Evolutionary conservation across 2,888 invertebrate genomes (phyloP).

Genomic region (Ichneumoninae sp.): DNA sequence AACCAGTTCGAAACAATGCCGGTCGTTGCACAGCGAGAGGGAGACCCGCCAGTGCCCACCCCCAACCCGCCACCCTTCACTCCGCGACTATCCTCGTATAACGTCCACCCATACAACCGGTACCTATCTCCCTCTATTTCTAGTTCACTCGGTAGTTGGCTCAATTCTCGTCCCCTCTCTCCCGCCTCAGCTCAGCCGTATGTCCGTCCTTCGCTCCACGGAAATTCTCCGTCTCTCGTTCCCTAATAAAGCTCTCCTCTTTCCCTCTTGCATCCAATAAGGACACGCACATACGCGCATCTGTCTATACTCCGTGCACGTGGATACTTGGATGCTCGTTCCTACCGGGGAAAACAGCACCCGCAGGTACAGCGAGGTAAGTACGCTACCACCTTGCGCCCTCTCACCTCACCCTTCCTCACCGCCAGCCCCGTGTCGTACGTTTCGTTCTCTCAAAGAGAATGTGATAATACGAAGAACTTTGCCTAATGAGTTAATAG

Average conservation of each 20-base stretch:
- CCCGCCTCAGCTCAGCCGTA: conserved; percentile 29
- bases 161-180: conserved; percentile 39
- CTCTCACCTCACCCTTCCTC: conserved; percentile 3
- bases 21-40: conserved; percentile 74
- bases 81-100: conserved; percentile 70
- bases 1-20: conserved; percentile 82
- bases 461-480: conserved; percentile 78
- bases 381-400: conserved; percentile 21
- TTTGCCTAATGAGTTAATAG: conserved; percentile 82
- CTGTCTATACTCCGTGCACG: conserved; percentile 8
- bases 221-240: conserved; percentile 43
- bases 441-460: conserved; percentile 78
- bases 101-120: conserved; percentile 59
- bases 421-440: conserved; percentile 16
- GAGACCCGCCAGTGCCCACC: conserved; percentile 55
- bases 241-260: conserved; percentile 61
- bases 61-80: conserved; percentile 65
- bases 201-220: conserved; percentile 21
- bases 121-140: conserved; percentile 39
- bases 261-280: conserved; percentile 44
- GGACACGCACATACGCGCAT: conserved; percentile 17
- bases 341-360: conserved; percentile 54
- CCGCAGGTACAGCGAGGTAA: conserved; percentile 68
- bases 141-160: conserved; percentile 46
- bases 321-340: conserved; percentile 5